phyloP scores from a whole-genome alignment of 2,113 vertebrate genomes.

The Laticauda laticaudata region DNA sequence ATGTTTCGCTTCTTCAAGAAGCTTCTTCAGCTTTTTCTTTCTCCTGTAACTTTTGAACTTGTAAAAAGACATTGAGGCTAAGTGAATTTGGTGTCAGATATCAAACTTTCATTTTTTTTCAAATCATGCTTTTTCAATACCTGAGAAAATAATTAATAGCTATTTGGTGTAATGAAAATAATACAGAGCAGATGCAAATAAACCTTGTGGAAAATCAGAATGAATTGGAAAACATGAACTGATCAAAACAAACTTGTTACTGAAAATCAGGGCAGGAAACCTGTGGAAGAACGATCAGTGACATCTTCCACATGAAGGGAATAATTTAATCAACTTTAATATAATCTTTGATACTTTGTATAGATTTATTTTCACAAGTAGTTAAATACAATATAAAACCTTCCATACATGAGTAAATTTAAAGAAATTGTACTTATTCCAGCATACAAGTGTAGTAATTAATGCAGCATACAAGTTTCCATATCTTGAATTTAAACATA shows the following conservation, averaged over 20 bases:
- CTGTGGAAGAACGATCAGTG: constrained; percentile 68
- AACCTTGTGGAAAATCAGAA: constrained; percentile 72
- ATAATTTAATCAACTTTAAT: constrained; percentile 70
- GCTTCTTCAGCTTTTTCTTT: constrained; percentile 10
- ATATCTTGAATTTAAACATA: not conserved
- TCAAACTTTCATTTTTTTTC: constrained; percentile 68
- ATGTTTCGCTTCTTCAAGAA: too few species aligned
- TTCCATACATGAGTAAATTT: not conserved
- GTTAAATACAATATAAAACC: not conserved
- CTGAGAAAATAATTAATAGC: constrained; percentile 74
- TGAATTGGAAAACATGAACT: constrained; percentile 69
- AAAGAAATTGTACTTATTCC: not conserved
- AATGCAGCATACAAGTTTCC: not conserved
- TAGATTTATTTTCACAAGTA: constrained; percentile 65
- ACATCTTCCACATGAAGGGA: constrained; percentile 47
- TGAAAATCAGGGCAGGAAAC: constrained; percentile 68
- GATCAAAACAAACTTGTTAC: constrained; percentile 63
- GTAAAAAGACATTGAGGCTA: constrained; percentile 64
- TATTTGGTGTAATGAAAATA: constrained; percentile 75
- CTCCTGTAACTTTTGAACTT: constrained; percentile 50
- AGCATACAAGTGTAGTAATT: not conserved
- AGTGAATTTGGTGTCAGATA: constrained; percentile 51
- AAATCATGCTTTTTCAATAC: constrained; percentile 64
- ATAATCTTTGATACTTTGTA: constrained; percentile 62
- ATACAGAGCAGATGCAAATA: constrained; percentile 74